Conservation (phyloP, 1,140 invertebrate genomes). For the Sesamia nonagrioides region DNA sequence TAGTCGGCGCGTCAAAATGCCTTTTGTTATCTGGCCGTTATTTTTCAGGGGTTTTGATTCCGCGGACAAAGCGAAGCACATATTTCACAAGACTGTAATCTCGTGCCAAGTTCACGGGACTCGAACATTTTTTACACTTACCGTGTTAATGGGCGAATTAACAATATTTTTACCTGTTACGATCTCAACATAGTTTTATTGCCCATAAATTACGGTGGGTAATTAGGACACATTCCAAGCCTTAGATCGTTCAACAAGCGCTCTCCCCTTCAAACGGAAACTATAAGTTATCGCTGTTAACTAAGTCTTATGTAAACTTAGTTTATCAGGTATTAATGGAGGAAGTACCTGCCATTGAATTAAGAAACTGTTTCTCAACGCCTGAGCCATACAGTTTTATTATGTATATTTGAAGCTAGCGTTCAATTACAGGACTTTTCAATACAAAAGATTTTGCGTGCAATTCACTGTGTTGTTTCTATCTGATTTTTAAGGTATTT, state of each 20-base stretch:
- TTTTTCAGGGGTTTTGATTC: slow-evolving; percentile 80
- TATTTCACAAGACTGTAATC: slow-evolving; percentile 80
- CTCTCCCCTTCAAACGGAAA: slow-evolving; percentile 26
- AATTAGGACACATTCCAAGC: slow-evolving; percentile 29
- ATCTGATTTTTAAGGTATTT: background rate
- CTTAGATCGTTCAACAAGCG: slow-evolving; percentile 9
- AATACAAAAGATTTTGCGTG: background rate
- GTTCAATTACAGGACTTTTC: background rate
- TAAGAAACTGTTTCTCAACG: background rate
- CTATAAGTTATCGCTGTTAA: slow-evolving; percentile 18
- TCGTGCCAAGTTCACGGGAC: slow-evolving; percentile 74
- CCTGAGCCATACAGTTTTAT: too few species aligned
- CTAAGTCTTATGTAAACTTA: slow-evolving; percentile 11
- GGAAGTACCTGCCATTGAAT: background rate
- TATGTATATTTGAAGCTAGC: too few species aligned
- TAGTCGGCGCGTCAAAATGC: slow-evolving; percentile 75
- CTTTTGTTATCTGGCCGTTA: slow-evolving; percentile 80
- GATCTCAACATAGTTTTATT: slow-evolving; percentile 36
- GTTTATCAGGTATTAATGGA: background rate
- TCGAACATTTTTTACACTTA: slow-evolving; percentile 73
- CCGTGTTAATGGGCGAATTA: slow-evolving; percentile 67
- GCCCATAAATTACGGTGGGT: slow-evolving; percentile 20
- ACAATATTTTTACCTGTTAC: slow-evolving; percentile 23
- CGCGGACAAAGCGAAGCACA: slow-evolving; percentile 76
- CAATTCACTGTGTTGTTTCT: background rate